Percentiles rank a stretch among this genome's conserved stretches.
Conservation (phyloP, 2,113 vertebrate species). For the Astur gentilis region DNA sequence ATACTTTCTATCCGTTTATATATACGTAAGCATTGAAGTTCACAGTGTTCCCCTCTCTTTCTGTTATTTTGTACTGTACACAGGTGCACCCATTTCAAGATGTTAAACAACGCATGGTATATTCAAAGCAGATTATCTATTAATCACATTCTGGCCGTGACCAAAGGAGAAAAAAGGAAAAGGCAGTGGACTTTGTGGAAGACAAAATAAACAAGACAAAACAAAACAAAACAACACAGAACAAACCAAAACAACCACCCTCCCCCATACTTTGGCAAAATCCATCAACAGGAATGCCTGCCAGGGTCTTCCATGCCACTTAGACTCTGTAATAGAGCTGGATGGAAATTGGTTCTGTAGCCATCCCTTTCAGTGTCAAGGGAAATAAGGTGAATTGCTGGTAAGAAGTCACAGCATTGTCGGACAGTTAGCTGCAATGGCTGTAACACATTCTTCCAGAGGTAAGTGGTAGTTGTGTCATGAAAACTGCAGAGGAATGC, state of each 20-base stretch:
- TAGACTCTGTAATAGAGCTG: neutral
- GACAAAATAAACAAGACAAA: neutral
- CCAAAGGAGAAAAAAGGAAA: neutral
- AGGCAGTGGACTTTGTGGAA: neutral
- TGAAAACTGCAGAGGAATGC: neutral
- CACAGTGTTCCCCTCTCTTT: neutral
- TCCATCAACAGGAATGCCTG: neutral
- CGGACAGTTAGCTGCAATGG: rapidly evolving
- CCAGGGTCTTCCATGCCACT: neutral
- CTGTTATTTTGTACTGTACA: neutral
- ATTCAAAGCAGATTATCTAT: neutral
- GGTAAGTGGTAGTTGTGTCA: neutral
- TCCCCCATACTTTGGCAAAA: neutral
- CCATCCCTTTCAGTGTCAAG: neutral
- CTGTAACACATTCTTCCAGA: neutral
- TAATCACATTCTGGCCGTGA: neutral
- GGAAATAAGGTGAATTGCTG: neutral
- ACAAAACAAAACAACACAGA: neutral
- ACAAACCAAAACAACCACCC: neutral
- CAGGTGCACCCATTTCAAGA: neutral
- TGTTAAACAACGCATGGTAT: neutral
- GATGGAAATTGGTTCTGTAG: neutral
- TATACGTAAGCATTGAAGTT: neutral
- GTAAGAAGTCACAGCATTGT: neutral
- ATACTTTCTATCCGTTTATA: neutral